phyloP scores from a whole-genome alignment of 2,888 invertebrate species.

The Pseudococcus jackbeardsleyi region DNA sequence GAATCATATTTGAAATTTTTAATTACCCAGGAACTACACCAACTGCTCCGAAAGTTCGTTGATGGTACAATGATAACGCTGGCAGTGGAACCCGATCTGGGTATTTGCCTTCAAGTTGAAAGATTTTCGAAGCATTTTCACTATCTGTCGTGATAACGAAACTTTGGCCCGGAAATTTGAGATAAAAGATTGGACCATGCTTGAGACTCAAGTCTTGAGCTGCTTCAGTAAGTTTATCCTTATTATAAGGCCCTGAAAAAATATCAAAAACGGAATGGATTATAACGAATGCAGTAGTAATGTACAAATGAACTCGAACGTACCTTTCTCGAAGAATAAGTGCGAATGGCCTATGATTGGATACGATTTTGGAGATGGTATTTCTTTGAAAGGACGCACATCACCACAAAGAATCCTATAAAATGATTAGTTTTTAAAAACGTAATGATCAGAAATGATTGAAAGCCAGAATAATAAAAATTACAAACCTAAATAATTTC shows the following conservation, averaged over 20 bases:
- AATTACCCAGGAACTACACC: conserved; percentile 74
- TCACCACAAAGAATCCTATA: background rate
- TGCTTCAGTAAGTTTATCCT: conserved; percentile 71
- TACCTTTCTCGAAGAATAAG: conserved; percentile 70
- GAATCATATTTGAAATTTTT: background rate
- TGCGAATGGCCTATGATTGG: conserved; percentile 70
- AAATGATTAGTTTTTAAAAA: background rate
- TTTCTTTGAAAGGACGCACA: conserved; percentile 57
- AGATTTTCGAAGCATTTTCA: conserved; percentile 72
- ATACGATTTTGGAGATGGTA: conserved; percentile 67
- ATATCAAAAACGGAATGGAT: background rate
- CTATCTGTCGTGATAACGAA: conserved; percentile 72
- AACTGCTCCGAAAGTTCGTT: conserved; percentile 71
- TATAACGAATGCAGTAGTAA: background rate
- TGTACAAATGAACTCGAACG: background rate
- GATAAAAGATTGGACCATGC: conserved; percentile 72
- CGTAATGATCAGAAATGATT: background rate
- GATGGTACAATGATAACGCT: conserved; percentile 72
- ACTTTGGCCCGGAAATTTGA: conserved; percentile 71
- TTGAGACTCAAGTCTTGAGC: conserved; percentile 70
- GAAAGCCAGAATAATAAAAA: background rate
- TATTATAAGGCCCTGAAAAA: conserved; percentile 69
- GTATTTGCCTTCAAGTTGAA: conserved; percentile 72
- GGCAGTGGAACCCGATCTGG: conserved; percentile 74
- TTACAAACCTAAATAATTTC: background rate